Base-by-base conservation (phyloP, 92 coral and sea anemone genomes). In the Metridium senile region DNA sequence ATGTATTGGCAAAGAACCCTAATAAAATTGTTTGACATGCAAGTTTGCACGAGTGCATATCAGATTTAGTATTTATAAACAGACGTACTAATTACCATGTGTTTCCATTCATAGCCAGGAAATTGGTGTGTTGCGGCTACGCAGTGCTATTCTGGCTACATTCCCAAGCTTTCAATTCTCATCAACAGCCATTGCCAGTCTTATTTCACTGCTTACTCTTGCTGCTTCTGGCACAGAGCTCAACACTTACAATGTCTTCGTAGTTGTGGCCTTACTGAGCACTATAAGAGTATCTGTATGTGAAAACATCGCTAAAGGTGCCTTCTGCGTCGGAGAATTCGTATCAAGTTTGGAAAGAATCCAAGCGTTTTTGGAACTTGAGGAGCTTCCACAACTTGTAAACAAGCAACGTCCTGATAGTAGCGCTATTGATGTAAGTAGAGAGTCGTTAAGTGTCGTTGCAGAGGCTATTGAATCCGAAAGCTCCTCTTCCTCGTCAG, bases 131-230 rank as follows among this genome's bases (percentile, higher is more conserved):
- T 68, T 86, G 46, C 90, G 82, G 29, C 57, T 80, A 30, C 84
- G 80, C 69, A 86, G 90, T 70, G 82, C 77, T 63, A 86, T 86
- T 52, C 82, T 86, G 2, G 90, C 90, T 18, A 86, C 82, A 23
- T 86, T 86, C 63, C 82, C 90, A 16, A 82, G 86, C 17, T 70
- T 86, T 1, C 66, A 80, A 58, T 86, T 80, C 78, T 86, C 90
- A 3, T 86, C 90, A 2, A 77, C 84, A 57, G 70, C 90, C 45
- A 73, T 86, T 39, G 90, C 90, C 28, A 75, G 86, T 28, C 81
- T 86, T 49, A 59, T 86, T 45, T 80, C 90, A 4, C 63, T 86
- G 26, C 26, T 80, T 9, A 82, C 81, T 32, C 85, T 86, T 27
- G 75, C 76, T 68, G 74, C 78, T 1, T 18, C 79, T 20, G 86